A percentile compares a stretch with the other conserved stretches of the same genome.
phyloP scores from a whole-genome alignment of 2,888 invertebrate genomes.

The Luperina testacea region DNA sequence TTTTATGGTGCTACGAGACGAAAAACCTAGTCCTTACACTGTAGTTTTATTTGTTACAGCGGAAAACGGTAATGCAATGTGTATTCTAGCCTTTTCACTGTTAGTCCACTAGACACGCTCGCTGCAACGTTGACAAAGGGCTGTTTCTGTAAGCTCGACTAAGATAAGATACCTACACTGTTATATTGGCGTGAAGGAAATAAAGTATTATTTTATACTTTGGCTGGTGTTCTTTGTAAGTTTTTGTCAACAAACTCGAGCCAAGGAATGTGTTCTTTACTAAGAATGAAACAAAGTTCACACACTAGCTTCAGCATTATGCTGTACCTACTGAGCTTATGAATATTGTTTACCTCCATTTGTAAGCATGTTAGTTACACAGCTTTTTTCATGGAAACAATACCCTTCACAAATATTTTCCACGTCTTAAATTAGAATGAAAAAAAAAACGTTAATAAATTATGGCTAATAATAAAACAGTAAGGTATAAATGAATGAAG shows the following conservation, averaged over 20 bases:
- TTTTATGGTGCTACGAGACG: background rate
- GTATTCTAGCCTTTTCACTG: conserved; percentile 10
- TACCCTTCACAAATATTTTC: background rate
- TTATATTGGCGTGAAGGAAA: background rate
- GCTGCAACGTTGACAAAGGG: background rate
- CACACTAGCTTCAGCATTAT: background rate
- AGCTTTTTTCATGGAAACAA: background rate
- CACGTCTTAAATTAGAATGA: background rate
- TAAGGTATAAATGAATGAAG: background rate
- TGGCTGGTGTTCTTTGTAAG: background rate
- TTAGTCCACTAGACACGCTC: background rate
- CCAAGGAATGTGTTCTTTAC: background rate
- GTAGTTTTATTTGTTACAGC: conserved; percentile 8
- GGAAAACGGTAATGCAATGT: background rate
- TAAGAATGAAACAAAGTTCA: background rate
- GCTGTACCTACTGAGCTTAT: background rate
- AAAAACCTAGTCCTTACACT: background rate
- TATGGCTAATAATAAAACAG: background rate
- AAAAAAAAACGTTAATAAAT: background rate
- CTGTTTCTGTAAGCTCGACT: background rate
- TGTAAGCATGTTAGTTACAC: background rate
- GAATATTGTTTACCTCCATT: background rate
- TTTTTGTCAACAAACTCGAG: background rate
- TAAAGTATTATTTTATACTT: background rate
- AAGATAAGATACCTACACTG: background rate